Evolutionary conservation across 2,113 vertebrate species (phyloP).

Genomic region (Pachypanchax playfairii): DNA sequence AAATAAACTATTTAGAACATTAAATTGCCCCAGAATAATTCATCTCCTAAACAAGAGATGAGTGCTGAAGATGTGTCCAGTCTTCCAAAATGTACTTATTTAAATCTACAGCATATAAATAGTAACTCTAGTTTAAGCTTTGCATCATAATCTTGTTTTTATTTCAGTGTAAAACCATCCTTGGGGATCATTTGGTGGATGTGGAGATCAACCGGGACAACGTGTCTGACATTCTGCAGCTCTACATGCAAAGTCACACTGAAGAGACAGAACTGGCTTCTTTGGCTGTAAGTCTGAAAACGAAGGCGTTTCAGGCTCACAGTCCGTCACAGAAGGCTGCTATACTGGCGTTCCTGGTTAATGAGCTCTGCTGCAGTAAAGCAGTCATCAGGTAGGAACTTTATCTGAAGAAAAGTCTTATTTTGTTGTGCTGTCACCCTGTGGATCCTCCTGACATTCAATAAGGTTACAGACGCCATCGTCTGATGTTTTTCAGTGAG

Average conservation of each 20-base stretch:
- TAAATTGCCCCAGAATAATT: neutral
- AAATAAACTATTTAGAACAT: neutral
- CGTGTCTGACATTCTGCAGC: constrained; percentile 93
- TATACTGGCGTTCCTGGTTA: constrained; percentile 89
- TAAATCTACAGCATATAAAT: neutral
- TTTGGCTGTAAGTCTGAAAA: constrained; percentile 88
- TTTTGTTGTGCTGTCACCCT: neutral
- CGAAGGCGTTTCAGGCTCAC: constrained; percentile 93
- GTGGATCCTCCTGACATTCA: neutral
- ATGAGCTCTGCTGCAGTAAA: constrained; percentile 94
- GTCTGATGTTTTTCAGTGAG: constrained; percentile 84
- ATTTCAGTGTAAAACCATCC: constrained; percentile 86
- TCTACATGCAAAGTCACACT: constrained; percentile 91
- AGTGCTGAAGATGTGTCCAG: constrained; percentile 15
- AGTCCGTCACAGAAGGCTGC: constrained; percentile 90
- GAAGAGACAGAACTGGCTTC: constrained; percentile 84
- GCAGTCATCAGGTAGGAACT: constrained; percentile 87
- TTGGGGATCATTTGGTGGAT: constrained; percentile 90
- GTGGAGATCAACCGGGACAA: constrained; percentile 91
- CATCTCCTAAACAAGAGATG: neutral
- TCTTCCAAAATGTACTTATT: neutral
- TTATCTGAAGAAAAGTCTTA: neutral
- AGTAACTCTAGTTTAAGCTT: neutral
- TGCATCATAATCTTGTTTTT: neutral
- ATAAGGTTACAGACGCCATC: neutral